Evolutionary conservation across 2,797 vertebrate species (phyloP).

Genomic region (Eospalax fontanierii): DNA sequence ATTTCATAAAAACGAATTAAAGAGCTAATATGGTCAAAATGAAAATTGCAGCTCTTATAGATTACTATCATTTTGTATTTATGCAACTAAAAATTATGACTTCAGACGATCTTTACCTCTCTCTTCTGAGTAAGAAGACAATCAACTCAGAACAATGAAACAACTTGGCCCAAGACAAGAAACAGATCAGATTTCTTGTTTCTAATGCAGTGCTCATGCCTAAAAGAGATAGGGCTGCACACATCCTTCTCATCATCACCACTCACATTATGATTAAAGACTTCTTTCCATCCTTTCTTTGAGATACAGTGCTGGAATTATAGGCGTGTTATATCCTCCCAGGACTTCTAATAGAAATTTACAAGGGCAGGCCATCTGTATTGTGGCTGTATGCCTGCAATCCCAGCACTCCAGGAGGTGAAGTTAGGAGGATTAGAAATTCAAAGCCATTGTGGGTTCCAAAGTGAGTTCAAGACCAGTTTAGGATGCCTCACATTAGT

Average conservation of each 20-base stretch:
- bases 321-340: too few species aligned
- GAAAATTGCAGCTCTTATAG: neutral
- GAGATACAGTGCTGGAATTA: neutral
- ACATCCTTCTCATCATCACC: neutral
- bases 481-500: neutral
- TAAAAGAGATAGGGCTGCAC: neutral
- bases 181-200: constrained; percentile 1
- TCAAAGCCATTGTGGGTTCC: neutral
- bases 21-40: constrained; percentile 45
- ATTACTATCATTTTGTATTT: constrained; percentile 57
- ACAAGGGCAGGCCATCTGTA: neutral
- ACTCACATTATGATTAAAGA: neutral
- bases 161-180: constrained; percentile 13
- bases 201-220: constrained; percentile 20
- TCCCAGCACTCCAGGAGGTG: neutral
- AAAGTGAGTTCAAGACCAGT: neutral
- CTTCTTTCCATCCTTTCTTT: neutral
- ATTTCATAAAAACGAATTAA: constrained; percentile 28
- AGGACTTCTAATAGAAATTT: constrained; percentile 44
- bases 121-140: constrained; percentile 5
- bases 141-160: constrained; percentile 14
- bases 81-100: constrained; percentile 51
- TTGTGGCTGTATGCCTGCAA: neutral
- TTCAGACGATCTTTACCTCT: constrained; percentile 48
- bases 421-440: neutral